phyloP scores from a whole-genome alignment of 2,113 vertebrate species.

The Asarcornis scutulata region DNA sequence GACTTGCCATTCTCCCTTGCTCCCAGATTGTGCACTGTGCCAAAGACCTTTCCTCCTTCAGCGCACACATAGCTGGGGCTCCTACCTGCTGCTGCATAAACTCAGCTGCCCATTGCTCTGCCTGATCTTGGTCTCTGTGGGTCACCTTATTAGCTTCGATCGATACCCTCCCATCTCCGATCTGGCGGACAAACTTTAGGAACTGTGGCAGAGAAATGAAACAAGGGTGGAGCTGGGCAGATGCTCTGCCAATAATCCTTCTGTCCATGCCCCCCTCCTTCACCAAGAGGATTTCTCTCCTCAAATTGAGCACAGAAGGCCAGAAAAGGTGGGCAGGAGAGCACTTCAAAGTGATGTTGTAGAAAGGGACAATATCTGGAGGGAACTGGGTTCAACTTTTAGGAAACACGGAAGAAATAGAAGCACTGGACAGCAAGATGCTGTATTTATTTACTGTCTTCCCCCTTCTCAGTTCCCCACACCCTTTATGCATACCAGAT shows the following conservation, averaged over 20 bases:
- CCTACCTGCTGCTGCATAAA: slow-evolving; percentile 96
- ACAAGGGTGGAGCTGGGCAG: slow-evolving; percentile 73
- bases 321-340: background rate
- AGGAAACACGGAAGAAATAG: background rate
- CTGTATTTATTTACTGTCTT: background rate
- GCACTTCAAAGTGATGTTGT: background rate
- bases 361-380: background rate
- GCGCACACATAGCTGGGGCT: slow-evolving; percentile 51
- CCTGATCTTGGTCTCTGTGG: slow-evolving; percentile 91
- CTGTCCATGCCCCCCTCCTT: background rate
- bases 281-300: slow-evolving; percentile 6
- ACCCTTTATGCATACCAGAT: background rate
- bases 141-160: slow-evolving; percentile 87
- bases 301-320: background rate
- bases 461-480: background rate
- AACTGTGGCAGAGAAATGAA: slow-evolving; percentile 91
- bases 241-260: slow-evolving; percentile 27
- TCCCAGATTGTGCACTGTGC: slow-evolving; percentile 25
- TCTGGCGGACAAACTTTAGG: slow-evolving; percentile 98
- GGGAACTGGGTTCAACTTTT: background rate
- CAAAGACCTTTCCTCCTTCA: slow-evolving; percentile 41
- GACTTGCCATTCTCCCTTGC: slow-evolving; percentile 9
- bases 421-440: background rate
- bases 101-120: slow-evolving; percentile 93
- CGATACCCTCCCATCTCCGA: slow-evolving; percentile 96